Evolutionary conservation across 1,140 invertebrate species (phyloP), one percentile per base, ranked within the genome.

Genomic region (Carcinoscorpius rotundicauda): DNA sequence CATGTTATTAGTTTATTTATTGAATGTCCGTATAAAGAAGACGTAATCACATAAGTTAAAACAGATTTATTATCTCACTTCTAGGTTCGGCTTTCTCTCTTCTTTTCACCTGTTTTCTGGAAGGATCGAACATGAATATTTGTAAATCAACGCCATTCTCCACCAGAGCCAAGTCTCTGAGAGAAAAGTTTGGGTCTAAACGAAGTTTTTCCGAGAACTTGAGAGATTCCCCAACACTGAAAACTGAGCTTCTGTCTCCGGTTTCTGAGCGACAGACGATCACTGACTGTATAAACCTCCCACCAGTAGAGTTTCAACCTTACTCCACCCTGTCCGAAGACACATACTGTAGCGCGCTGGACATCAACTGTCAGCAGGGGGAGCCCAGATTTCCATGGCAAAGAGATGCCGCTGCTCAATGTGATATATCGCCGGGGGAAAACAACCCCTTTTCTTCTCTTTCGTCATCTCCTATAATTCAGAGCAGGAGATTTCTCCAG

Each of bases 321-420:
- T 72, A 65, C 60, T 68, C 68, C 4, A 58, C 63, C 8, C 56
- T 72, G 49, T 68, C 70, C 0, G 70, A 71, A 49, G 69, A 70
- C 11, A 70, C 72, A 3, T 73, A 72, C 56, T 71, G 72, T 57
- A 69, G 69, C 9, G 72, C 72, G 4, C 51, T 76, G 52, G 76
- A 77, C 66, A 74, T 77, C 52, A 73, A 75, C 59, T 72, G 75
- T n/a, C 72, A 74, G 52, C 71, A 71, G 60, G 73, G 69, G 11
- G 72, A 73, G 48, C 73, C 73, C 4, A 66, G 74, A 6, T 78
- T 73, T 61, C 76, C 76, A 6, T 78, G 76, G 76, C 76, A 78
- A 68, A 65, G 74, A 8, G 76, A 78, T 70, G 75, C 72, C 8
- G 73, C 73, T 4, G 70, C 76, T 9, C 76, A 78, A 66, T 78